Percentiles rank a stretch among this genome's conserved stretches.
phyloP scores from a whole-genome alignment of 23 tunicate genomes.

The Clavelina lepadiformis region DNA sequence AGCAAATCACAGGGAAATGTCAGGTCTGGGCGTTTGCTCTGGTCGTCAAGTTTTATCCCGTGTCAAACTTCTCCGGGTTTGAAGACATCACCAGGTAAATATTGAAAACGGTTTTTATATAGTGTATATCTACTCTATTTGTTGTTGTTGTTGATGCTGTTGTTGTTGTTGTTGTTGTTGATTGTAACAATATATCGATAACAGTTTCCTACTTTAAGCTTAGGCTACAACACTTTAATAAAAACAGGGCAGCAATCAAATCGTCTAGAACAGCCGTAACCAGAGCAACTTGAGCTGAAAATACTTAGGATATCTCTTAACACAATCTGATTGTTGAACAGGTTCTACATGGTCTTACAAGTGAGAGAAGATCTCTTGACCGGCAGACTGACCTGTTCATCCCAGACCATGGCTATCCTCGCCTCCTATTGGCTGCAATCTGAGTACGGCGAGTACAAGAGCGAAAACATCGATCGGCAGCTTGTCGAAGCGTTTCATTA shows the following conservation, averaged over 20 bases:
- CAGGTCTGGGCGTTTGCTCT: conserved; percentile 80
- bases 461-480: conserved; percentile 48
- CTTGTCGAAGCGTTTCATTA: conserved; percentile 56
- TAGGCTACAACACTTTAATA: too few species aligned
- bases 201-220: too few species aligned
- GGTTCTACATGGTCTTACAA: conserved; percentile 42
- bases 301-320: too few species aligned
- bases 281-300: too few species aligned
- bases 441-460: conserved; percentile 55
- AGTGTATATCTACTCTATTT: too few species aligned
- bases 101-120: too few species aligned
- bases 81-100: conserved; percentile 34
- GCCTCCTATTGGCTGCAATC: conserved; percentile 78
- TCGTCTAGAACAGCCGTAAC: too few species aligned
- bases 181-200: too few species aligned
- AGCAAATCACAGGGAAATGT: conserved; percentile 74
- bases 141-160: too few species aligned
- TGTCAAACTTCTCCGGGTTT: neutral
- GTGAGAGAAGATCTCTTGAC: conserved; percentile 66
- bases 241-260: too few species aligned
- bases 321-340: neutral
- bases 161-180: too few species aligned
- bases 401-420: conserved; percentile 47
- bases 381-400: conserved; percentile 41
- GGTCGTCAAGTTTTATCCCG: conserved; percentile 68